Base-by-base conservation (phyloP, 1,140 invertebrate genomes). In the Hesperophylax magnus region DNA sequence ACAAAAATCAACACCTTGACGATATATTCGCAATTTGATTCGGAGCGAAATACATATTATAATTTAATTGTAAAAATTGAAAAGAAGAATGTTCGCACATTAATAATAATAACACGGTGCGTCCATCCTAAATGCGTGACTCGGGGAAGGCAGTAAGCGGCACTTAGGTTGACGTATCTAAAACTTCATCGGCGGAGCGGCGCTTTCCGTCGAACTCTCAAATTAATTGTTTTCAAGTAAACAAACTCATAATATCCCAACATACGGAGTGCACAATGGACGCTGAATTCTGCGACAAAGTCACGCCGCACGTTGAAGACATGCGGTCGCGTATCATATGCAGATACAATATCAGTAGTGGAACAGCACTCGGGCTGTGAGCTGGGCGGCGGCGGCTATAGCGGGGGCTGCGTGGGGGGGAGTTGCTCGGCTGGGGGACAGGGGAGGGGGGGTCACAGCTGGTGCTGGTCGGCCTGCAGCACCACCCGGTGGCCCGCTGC, bases 401-500 rank as follows among this genome's bases (percentile, higher is more conserved):
- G 86, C 86, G 86, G 87, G 87, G 78, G 86, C 77, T 85, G 85
- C 74, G 11, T 47, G 39, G 39, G 39, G 39, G 39, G 39, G 39
- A 85, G 86, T 84, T 85, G 87, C 87, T 85, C 86, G 39, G 39
- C 39, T 86, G 76, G 85, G 86, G 78, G 86, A 84, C 79, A 85
- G 84, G 83, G 94, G 86, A 85, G 85, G 77, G 85, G 85, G 85
- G 82, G 85, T 85, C 85, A 75, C 71, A 75, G 95, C 94, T 86
- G 95, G 96, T 85, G 94, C 93, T 87, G 79, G 86, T 85, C 78
- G 86, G 85, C 83, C 89, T 96, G 95, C 86, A 97, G 95, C 87
- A 97, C 96, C 86, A 97, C 96, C 87, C 95, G 95, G 90, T 96
- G 95, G 76, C 95, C 96, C 88, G 93, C 92, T 69, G 94, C 95